phyloP scores from a whole-genome alignment of 1,140 invertebrate genomes.

The Caenorhabditis remanei region DNA sequence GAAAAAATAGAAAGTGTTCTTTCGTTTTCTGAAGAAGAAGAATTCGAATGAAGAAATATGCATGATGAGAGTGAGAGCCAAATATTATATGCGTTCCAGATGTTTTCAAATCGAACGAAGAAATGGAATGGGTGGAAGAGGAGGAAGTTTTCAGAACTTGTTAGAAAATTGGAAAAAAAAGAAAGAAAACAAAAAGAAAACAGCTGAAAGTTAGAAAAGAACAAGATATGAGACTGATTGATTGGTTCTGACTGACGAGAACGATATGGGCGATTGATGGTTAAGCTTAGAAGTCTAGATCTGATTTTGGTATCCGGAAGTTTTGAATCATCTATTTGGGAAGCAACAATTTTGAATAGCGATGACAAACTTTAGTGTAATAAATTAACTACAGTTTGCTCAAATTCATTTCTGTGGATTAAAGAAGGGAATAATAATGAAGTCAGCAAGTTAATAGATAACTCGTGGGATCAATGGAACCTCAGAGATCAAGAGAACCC shows the following conservation, averaged over 20 bases:
- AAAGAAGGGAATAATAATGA: no score
- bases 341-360: no score
- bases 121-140: neutral
- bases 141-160: conserved; percentile 10
- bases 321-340: no score
- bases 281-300: no score
- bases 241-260: no score
- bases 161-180: conserved; percentile 37
- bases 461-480: neutral
- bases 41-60: conserved; percentile 7
- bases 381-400: no score
- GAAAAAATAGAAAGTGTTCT: conserved; percentile 1
- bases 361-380: no score
- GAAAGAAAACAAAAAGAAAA: neutral
- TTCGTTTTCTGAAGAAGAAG: neutral
- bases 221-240: neutral
- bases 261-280: no score
- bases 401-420: no score
- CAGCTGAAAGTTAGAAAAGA: neutral
- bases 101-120: neutral
- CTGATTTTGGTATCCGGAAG: no score
- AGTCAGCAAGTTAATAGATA: neutral
- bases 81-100: conserved; percentile 56
- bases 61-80: conserved; percentile 43
- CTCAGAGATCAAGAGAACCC: neutral